phyloP scores from a whole-genome alignment of 2,888 invertebrate genomes.

The Tiliacea aurago region DNA sequence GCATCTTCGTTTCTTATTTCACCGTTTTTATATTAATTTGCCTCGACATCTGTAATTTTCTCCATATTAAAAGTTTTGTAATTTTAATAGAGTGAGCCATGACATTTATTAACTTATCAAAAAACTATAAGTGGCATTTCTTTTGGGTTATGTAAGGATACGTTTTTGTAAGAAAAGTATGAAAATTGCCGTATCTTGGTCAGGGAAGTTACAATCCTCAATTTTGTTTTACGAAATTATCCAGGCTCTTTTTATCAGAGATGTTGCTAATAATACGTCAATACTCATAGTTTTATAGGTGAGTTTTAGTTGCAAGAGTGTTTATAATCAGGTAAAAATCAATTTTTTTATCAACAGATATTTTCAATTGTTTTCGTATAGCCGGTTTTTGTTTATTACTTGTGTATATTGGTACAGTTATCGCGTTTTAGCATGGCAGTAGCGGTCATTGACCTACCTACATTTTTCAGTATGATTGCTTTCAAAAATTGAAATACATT shows the following conservation, averaged over 20 bases:
- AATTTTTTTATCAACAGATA: neutral
- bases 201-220: neutral
- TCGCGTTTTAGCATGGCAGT: neutral
- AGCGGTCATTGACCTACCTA: too few relatives aligned
- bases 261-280: neutral
- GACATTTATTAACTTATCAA: constrained; percentile 61
- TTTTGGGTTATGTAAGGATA: constrained; percentile 29
- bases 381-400: neutral
- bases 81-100: constrained; percentile 50
- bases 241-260: neutral
- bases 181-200: neutral
- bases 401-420: neutral
- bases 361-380: neutral
- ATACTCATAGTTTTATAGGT: neutral
- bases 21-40: constrained; percentile 53
- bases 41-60: constrained; percentile 50
- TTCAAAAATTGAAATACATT: too few relatives aligned
- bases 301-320: too few relatives aligned
- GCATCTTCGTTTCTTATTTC: constrained; percentile 36
- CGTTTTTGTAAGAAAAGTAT: constrained; percentile 9
- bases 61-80: constrained; percentile 54
- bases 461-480: too few relatives aligned
- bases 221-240: neutral
- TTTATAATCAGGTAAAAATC: neutral
- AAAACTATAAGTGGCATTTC: constrained; percentile 44